Evolutionary conservation across 2,888 invertebrate genomes (phyloP).

Genomic region (Leptinotarsa juncta): DNA sequence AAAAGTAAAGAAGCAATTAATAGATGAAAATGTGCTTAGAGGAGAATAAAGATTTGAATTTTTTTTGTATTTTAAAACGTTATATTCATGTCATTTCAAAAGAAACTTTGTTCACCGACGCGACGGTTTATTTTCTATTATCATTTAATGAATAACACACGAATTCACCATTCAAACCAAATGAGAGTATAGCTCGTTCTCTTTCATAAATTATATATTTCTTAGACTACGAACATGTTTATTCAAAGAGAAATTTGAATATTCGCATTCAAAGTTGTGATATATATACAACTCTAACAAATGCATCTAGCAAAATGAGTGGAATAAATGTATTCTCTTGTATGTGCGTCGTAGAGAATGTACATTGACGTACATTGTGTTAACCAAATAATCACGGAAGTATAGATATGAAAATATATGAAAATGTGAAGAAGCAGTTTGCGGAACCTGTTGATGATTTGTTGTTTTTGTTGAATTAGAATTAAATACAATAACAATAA

Average conservation of each 20-base stretch:
- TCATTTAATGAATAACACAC: too few relatives aligned
- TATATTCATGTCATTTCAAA: too few relatives aligned
- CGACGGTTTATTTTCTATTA: too few relatives aligned
- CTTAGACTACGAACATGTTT: neutral
- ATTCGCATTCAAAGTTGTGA: slow-evolving; percentile 11
- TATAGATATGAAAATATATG: neutral
- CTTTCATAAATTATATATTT: neutral
- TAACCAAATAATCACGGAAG: neutral
- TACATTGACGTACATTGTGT: neutral
- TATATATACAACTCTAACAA: slow-evolving; percentile 9
- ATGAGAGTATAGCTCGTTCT: neutral
- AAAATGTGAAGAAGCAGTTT: too few relatives aligned
- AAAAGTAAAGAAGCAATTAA: too few relatives aligned
- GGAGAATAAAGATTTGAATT: too few relatives aligned
- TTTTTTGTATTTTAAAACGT: too few relatives aligned
- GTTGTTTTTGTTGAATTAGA: too few relatives aligned
- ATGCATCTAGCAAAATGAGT: neutral
- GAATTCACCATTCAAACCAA: neutral
- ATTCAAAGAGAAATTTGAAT: neutral
- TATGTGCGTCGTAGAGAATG: neutral
- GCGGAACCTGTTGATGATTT: too few relatives aligned
- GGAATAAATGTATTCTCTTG: slow-evolving; percentile 14
- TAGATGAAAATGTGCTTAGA: too few relatives aligned
- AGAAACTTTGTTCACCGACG: too few relatives aligned
- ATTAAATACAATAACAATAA: too few relatives aligned